Evolutionary conservation across 2,888 invertebrate genomes (phyloP), one percentile per base, ranked within the genome.

Genomic region (Ypsolopha scabrella): DNA sequence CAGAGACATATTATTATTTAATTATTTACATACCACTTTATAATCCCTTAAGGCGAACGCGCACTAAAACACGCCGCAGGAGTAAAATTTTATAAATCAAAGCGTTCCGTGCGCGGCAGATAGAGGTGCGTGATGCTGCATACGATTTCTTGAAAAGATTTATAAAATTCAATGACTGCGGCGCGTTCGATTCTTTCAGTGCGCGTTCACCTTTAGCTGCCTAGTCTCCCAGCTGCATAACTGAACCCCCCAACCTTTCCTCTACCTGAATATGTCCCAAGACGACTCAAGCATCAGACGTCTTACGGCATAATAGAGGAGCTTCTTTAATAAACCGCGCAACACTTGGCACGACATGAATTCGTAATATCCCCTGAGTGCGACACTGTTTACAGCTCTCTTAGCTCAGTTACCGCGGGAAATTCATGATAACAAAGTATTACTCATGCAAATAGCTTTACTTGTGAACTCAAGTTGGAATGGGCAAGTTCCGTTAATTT

Each of bases 321-420:
- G 39, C 39, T 11, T 43, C 48, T 51, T 53, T 57, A 54, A 60
- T 57, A 60, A 57, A 53, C 58, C 56, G 41, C 50, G 53, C 47
- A 51, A 58, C 55, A 54, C 56, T 50, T 55, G 51, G 51, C 55
- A 9, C 54, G 47, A 41, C 49, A 48, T 49, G 43, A 49, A 52
- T 52, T 52, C 48, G 45, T 51, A 39, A 48, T 49, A 51, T 43
- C 46, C 50, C 51, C 46, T 51, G 47, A 53, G 46, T 50, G 50
- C 10, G 50, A 51, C 44, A 41, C 46, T 43, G 51, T 54, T 45
- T 51, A 41, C 41, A 34, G 41, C 48, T 48, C 37, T n/a, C 48
- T 41, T 54, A 24, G 24, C 4, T 24, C 24, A 24, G 47, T 51
- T 46, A 51, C 33, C 45, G 45, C 39, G n/a, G n/a, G 13, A 48